Conservation (phyloP, 2,113 vertebrate species). For the Bubo bubo region DNA sequence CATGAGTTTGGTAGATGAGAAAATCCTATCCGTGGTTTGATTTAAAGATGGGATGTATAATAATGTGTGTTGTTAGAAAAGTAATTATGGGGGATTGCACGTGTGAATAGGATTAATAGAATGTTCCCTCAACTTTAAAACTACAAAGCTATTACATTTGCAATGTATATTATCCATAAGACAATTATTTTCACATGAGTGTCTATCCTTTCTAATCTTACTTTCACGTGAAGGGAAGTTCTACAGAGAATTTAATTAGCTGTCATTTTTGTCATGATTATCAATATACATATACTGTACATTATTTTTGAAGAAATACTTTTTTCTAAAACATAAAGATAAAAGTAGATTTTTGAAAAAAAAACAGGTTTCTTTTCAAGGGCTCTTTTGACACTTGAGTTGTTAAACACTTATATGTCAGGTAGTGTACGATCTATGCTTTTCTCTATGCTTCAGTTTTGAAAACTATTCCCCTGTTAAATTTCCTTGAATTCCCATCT, state of each 20-base stretch:
- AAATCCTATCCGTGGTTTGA: background rate
- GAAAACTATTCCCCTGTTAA: background rate
- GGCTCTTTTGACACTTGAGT: background rate
- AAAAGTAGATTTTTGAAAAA: background rate
- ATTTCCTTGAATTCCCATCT: background rate
- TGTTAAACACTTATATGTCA: background rate
- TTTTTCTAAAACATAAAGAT: background rate
- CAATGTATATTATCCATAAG: constrained; percentile 5
- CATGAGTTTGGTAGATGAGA: background rate
- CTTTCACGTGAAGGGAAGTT: constrained; percentile 13
- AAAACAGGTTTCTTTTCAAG: background rate
- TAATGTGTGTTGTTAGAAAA: background rate
- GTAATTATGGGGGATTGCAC: background rate
- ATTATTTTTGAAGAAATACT: background rate
- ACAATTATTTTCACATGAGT: constrained; percentile 29
- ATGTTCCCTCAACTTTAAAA: constrained; percentile 39
- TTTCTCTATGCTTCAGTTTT: background rate
- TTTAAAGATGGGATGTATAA: background rate
- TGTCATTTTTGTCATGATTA: background rate
- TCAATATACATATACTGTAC: background rate
- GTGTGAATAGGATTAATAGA: constrained; percentile 3
- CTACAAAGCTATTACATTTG: constrained; percentile 11
- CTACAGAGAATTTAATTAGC: background rate
- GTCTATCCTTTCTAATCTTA: constrained; percentile 5
- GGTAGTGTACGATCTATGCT: background rate